Evolutionary conservation across 2,113 vertebrate species (phyloP).

Genomic region (Chamaea fasciata): DNA sequence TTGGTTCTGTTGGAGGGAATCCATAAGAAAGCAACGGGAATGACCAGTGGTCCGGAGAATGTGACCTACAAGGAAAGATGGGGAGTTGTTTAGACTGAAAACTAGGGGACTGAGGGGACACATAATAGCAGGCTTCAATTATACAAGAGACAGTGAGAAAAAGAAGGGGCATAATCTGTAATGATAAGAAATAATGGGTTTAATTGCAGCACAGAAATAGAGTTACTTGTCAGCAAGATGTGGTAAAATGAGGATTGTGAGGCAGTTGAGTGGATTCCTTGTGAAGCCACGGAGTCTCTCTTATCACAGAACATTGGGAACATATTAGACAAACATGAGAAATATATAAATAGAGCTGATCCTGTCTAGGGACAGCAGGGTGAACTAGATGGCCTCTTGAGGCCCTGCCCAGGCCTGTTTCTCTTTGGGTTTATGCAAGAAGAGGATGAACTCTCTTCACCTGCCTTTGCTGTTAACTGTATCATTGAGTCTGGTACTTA

Average conservation of each 20-base stretch:
- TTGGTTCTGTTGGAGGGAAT: constrained; percentile 5
- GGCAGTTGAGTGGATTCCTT: neutral
- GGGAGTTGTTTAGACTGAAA: constrained; percentile 49
- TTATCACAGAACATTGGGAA: constrained; percentile 17
- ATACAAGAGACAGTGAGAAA: neutral
- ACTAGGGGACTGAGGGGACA: neutral
- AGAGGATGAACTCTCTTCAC: neutral
- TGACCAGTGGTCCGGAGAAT: constrained; percentile 17
- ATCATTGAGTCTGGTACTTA: neutral
- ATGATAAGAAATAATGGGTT: constrained; percentile 12
- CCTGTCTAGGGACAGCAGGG: neutral
- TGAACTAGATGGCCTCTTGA: neutral
- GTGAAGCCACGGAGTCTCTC: neutral
- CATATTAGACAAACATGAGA: constrained; percentile 10
- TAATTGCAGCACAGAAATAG: neutral
- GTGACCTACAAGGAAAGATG: constrained; percentile 20
- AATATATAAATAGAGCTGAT: constrained; percentile 37
- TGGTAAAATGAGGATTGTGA: neutral
- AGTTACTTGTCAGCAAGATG: neutral
- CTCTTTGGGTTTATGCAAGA: neutral
- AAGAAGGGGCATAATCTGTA: neutral
- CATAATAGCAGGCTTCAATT: neutral
- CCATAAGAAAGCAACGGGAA: constrained; percentile 5
- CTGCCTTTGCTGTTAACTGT: neutral
- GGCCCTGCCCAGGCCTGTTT: neutral